Base-by-base conservation (phyloP, 64 coral and sea anemone genomes). In the Porites australiensis region DNA sequence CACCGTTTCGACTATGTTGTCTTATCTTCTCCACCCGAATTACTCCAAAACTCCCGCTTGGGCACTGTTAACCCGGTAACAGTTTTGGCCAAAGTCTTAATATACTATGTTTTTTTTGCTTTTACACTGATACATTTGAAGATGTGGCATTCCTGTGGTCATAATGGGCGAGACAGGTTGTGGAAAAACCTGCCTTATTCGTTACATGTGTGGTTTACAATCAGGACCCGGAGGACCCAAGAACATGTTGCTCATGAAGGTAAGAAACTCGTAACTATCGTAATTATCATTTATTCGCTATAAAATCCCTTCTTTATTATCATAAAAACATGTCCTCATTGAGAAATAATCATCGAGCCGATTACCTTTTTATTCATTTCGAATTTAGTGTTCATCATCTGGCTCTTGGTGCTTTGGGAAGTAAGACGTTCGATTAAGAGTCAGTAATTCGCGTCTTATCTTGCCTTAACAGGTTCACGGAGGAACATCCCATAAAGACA, bases 141-240 rank as follows among this genome's bases (percentile, higher is more conserved):
- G 89, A 8, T 91, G 89, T 57, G 65, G 50, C 60, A 91, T 91
- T 16, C 89, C 89, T 91, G 89, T 91, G 50, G 65, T 92, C 8
- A 72, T 92, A 18, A 92, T 92, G 90, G 90, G 90, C 19, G 90
- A 92, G 71, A 92, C 90, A 75, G 90, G 90, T 60, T 92, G 90
- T 92, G 90, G 90, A 0, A 92, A 92, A 69, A 92, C 90, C 1
- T 77, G 67, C 13, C 58, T 91, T 5, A 91, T 91, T n/a, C 89
- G 89, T 8, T 91, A 91, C 78, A 86, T 86, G 90, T 92, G 90
- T 20, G 90, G 79, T 4, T 44, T 92, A 19, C 90, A 92, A 74
- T 70, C 90, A 21, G 90, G 90, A 11, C 70, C 53, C 27, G 19
- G 3, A 45, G 60, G 70, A 51, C 81, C 74, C n/a, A 62, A 64